Conservation (phyloP, 2,113 vertebrate species). For the Hippocampus comes region DNA sequence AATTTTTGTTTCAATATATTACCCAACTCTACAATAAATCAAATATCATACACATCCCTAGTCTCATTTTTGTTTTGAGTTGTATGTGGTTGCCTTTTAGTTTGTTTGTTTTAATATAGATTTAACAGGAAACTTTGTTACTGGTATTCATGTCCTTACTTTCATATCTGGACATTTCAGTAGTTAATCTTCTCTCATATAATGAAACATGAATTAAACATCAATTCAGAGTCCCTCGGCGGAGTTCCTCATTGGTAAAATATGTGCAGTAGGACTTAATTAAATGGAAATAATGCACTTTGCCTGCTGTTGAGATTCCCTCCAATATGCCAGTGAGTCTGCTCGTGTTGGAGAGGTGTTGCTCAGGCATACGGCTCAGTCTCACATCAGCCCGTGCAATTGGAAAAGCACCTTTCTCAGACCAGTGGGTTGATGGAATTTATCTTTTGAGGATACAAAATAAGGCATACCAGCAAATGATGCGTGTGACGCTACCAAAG, state of each 20-base stretch:
- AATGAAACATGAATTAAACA: neutral
- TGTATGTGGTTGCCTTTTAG: too few species aligned
- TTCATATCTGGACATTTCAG: too few species aligned
- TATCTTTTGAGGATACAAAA: slow-evolving; percentile 68
- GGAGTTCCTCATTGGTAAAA: neutral
- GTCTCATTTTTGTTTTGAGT: too few species aligned
- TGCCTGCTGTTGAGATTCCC: slow-evolving; percentile 19
- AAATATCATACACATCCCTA: too few species aligned
- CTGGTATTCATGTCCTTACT: too few species aligned
- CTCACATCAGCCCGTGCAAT: slow-evolving; percentile 39
- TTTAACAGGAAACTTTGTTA: too few species aligned
- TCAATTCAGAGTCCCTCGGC: neutral
- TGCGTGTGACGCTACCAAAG: slow-evolving; percentile 51
- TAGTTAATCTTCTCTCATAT: too few species aligned
- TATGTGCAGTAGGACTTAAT: slow-evolving; percentile 14
- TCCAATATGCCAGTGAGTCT: slow-evolving; percentile 22
- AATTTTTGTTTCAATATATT: too few species aligned
- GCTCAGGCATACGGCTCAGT: slow-evolving; percentile 33
- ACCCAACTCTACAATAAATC: too few species aligned
- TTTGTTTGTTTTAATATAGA: too few species aligned
- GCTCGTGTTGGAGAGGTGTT: slow-evolving; percentile 29
- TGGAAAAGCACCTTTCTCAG: slow-evolving; percentile 61
- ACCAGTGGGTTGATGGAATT: slow-evolving; percentile 64
- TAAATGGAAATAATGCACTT: slow-evolving; percentile 14
- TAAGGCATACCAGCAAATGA: slow-evolving; percentile 59